These are phyloP conservation scores for Pithys albifrons DNA, from an alignment of 2,113 vertebrate genomes.

Conservation along the genomic window DNA sequence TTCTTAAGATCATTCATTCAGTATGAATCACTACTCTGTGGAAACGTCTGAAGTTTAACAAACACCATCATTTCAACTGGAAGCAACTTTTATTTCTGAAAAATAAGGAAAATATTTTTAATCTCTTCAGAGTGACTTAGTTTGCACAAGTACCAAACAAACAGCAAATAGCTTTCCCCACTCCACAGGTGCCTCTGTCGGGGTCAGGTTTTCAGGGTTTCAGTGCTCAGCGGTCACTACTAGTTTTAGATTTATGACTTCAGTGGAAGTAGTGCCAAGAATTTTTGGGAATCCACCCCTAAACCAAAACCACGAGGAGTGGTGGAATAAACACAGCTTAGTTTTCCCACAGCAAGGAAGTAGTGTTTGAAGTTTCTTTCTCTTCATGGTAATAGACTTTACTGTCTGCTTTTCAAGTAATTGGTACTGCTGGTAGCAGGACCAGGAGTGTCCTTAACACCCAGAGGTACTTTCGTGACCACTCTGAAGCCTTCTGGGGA, in stretches of 20 bases:
- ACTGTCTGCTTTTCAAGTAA: background rate
- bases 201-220: background rate
- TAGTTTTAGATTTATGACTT: background rate
- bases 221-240: background rate
- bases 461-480: background rate
- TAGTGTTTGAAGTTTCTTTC: background rate
- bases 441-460: background rate
- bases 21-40: background rate
- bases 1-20: background rate
- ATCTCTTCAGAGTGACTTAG: background rate
- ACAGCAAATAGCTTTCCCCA: background rate
- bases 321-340: background rate
- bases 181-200: accelerated
- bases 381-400: background rate
- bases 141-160: background rate
- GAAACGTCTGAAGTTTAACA: background rate
- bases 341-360: background rate
- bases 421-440: background rate
- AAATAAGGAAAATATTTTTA: background rate
- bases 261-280: accelerated
- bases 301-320: background rate
- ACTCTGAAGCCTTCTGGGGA: background rate
- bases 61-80: background rate
- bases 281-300: background rate
- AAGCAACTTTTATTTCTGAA: background rate